A percentile compares a stretch with the other conserved stretches of the same genome.
These are phyloP conservation scores for Dipodomys ordii DNA, from an alignment of 2,113 vertebrate genomes.

Conservation along the genomic window DNA sequence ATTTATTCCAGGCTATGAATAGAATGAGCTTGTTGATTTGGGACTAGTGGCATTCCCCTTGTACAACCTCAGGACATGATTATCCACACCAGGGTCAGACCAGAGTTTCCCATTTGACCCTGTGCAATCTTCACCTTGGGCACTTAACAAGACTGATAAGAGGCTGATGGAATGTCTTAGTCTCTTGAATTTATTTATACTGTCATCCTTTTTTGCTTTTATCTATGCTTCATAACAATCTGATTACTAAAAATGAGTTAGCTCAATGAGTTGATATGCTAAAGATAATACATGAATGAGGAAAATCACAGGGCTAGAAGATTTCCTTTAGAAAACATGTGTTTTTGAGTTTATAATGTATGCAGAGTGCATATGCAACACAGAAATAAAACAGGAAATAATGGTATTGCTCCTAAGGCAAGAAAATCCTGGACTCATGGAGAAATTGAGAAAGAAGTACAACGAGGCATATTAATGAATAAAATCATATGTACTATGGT, in stretches of 20 bases:
- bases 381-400: slow-evolving; percentile 57
- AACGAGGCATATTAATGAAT: not conserved
- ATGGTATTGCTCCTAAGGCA: not conserved
- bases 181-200: slow-evolving; percentile 58
- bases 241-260: slow-evolving; percentile 46
- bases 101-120: slow-evolving; percentile 66
- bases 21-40: slow-evolving; percentile 74
- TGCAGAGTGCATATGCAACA: not conserved
- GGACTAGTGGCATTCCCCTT: slow-evolving; percentile 65
- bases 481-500: not conserved
- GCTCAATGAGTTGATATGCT: slow-evolving; percentile 5
- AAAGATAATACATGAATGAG: slow-evolving; percentile 35
- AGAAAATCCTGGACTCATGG: not conserved
- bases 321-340: slow-evolving; percentile 35
- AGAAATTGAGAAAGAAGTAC: slow-evolving; percentile 18
- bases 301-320: slow-evolving; percentile 25
- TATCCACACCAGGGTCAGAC: slow-evolving; percentile 69
- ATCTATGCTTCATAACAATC: slow-evolving; percentile 44
- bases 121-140: slow-evolving; percentile 26
- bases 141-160: slow-evolving; percentile 62
- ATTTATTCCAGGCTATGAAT: slow-evolving; percentile 80
- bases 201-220: slow-evolving; percentile 52
- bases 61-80: slow-evolving; percentile 76
- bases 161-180: slow-evolving; percentile 36
- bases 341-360: slow-evolving; percentile 39